phyloP scores from a whole-genome alignment of 1,140 invertebrate species.

The Kradibia gibbosae region DNA sequence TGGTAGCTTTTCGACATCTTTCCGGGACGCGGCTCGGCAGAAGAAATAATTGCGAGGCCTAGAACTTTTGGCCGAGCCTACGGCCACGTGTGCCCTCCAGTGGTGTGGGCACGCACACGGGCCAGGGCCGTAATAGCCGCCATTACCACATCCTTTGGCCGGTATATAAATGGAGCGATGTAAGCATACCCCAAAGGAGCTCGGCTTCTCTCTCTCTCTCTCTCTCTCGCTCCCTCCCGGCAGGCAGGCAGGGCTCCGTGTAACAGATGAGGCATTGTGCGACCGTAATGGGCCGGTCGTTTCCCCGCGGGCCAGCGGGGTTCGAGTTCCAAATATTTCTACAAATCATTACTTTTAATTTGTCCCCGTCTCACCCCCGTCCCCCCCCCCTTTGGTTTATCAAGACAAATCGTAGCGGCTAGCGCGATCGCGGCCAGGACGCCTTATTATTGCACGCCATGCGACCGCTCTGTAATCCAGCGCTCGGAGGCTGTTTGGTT shows the following conservation, averaged over 20 bases:
- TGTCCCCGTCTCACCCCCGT: slow-evolving; percentile 55
- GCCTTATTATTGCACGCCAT: background rate
- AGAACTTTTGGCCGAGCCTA: slow-evolving; percentile 12
- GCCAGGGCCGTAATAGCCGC: background rate
- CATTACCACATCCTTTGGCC: slow-evolving; percentile 63
- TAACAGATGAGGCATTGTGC: slow-evolving; percentile 70
- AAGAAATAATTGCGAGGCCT: slow-evolving; percentile 21
- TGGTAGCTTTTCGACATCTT: background rate
- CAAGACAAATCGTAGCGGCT: slow-evolving; percentile 35
- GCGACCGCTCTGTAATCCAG: no score
- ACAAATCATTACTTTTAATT: slow-evolving; percentile 75
- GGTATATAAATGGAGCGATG: slow-evolving; percentile 67
- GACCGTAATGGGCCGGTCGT: slow-evolving; percentile 61
- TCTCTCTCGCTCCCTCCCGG: background rate
- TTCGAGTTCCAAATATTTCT: slow-evolving; percentile 68
- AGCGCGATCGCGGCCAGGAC: background rate
- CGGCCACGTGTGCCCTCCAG: background rate
- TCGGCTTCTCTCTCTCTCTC: slow-evolving; percentile 56
- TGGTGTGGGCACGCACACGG: background rate
- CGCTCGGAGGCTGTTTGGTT: no score
- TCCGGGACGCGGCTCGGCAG: background rate
- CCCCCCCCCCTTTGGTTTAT: no score
- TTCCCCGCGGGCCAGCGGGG: background rate
- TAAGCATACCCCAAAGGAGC: slow-evolving; percentile 70
- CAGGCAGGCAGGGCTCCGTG: slow-evolving; percentile 44